These are phyloP conservation scores for Mechanitis mazaeus DNA, from an alignment of 2,888 invertebrate genomes.

Conservation along the genomic window DNA sequence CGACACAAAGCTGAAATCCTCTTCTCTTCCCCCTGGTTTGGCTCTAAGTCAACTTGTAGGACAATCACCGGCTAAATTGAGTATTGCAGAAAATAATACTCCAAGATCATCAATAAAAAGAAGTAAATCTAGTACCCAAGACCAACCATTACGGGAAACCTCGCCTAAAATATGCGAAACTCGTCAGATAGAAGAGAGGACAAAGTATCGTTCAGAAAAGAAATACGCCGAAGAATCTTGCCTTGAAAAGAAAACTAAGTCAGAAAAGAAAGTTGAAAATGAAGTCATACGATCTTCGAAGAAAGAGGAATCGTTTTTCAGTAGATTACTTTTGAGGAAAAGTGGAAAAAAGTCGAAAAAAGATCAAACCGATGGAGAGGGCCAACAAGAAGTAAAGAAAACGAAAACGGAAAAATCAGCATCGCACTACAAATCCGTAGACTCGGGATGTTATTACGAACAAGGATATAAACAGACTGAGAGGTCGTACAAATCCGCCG, in stretches of 20 bases:
- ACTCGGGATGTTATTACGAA: constrained; percentile 45
- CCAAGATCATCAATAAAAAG: constrained; percentile 69
- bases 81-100: constrained; percentile 63
- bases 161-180: constrained; percentile 50
- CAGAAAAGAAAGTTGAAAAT: constrained; percentile 68
- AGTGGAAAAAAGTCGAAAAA: constrained; percentile 83
- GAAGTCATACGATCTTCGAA: constrained; percentile 70
- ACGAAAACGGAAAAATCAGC: constrained; percentile 56
- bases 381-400: constrained; percentile 60
- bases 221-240: constrained; percentile 68
- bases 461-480: constrained; percentile 56
- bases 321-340: constrained; percentile 80
- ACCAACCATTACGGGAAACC: constrained; percentile 55
- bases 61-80: constrained; percentile 71
- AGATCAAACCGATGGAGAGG: constrained; percentile 64
- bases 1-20: constrained; percentile 79
- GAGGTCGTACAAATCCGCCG: constrained; percentile 64
- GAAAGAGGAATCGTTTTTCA: constrained; percentile 79
- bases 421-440: constrained; percentile 58
- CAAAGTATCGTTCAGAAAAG: constrained; percentile 56
- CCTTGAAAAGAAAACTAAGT: constrained; percentile 70
- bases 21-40: constrained; percentile 79
- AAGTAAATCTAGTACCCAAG: constrained; percentile 72
- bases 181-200: constrained; percentile 54
- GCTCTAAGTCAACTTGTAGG: constrained; percentile 71